A percentile compares a stretch with the other conserved stretches of the same genome.
Evolutionary conservation across 2,888 invertebrate genomes (phyloP).

Genomic region (Hermaeophaga mercurialis): DNA sequence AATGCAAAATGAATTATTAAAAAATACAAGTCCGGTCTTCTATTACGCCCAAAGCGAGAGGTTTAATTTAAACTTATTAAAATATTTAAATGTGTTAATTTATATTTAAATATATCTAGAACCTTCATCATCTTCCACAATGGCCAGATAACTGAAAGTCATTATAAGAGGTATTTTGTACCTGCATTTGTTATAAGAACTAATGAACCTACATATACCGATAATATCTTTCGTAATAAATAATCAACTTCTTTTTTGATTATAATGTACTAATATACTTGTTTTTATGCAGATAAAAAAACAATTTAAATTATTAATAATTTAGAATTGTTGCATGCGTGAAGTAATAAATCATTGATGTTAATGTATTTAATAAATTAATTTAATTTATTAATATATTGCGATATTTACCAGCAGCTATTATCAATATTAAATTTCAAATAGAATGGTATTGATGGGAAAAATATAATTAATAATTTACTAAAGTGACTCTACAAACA

Average conservation of each 20-base stretch:
- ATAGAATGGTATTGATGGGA: background rate
- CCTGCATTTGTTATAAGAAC: constrained; percentile 33
- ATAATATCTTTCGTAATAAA: constrained; percentile 27
- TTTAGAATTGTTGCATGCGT: background rate
- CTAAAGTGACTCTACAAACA: too few relatives aligned
- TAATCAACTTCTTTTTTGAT: constrained; percentile 31
- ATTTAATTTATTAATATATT: constrained; percentile 3
- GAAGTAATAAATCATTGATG: background rate
- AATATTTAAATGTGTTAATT: constrained; percentile 45
- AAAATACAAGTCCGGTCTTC: background rate
- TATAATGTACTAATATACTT: constrained; percentile 8
- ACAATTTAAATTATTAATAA: constrained; percentile 4
- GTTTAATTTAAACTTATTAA: constrained; percentile 24
- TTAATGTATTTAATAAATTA: background rate
- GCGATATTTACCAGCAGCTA: background rate
- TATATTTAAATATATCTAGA: constrained; percentile 44
- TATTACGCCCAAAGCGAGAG: constrained; percentile 3
- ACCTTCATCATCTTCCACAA: constrained; percentile 38
- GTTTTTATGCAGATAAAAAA: background rate
- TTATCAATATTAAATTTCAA: background rate
- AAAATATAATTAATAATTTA: too few relatives aligned
- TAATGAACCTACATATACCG: constrained; percentile 28
- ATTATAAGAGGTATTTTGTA: constrained; percentile 41
- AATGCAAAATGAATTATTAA: too few relatives aligned
- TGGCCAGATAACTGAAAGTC: constrained; percentile 33